Conservation (phyloP, 2,888 invertebrate genomes). For the Pammene fasciana region DNA sequence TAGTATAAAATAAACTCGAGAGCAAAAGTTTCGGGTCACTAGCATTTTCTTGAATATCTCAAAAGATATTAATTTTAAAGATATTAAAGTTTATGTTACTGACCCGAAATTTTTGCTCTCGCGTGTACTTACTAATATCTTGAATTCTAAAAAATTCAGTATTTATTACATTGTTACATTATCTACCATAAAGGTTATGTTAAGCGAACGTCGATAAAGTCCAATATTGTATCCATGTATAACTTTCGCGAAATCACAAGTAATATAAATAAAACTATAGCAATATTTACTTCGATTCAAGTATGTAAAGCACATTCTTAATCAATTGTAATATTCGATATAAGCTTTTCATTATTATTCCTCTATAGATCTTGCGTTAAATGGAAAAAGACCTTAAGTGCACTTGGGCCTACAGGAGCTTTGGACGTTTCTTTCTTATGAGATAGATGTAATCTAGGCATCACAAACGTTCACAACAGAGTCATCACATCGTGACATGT, state of each 20-base stretch:
- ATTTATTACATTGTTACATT: neutral
- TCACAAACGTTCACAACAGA: slow-evolving; percentile 23
- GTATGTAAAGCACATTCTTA: neutral
- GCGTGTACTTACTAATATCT: no score
- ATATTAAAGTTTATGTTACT: no score
- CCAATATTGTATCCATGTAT: neutral
- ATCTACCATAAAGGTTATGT: no score
- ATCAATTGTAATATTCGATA: neutral
- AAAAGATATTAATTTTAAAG: no score
- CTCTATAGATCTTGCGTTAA: neutral
- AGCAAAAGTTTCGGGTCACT: no score
- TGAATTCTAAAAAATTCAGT: neutral
- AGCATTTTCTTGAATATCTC: no score
- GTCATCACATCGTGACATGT: slow-evolving; percentile 26
- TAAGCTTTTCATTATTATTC: neutral
- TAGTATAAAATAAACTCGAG: no score
- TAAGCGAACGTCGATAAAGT: neutral
- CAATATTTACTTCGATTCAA: neutral
- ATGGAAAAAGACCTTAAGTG: neutral
- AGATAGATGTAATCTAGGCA: slow-evolving; percentile 12
- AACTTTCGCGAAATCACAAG: neutral
- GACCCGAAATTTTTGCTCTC: no score
- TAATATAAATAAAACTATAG: neutral
- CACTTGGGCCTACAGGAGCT: neutral
- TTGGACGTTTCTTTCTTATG: neutral